Evolutionary conservation across 2,113 vertebrate species (phyloP).

Genomic region (Hipposideros armiger): DNA sequence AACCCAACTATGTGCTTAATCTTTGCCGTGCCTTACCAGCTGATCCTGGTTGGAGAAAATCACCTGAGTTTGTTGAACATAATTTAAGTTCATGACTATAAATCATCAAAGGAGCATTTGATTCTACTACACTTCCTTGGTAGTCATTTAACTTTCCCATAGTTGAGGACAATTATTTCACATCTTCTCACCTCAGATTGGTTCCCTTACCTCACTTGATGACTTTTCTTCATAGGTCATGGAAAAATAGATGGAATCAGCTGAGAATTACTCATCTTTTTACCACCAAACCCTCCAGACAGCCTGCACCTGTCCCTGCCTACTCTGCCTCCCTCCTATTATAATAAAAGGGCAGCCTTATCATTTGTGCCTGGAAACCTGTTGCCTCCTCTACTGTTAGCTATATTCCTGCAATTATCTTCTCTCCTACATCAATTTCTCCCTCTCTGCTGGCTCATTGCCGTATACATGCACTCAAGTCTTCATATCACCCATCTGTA

Average conservation of each 20-base stretch:
- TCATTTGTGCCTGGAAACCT: not conserved
- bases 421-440: not conserved
- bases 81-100: constrained; percentile 18
- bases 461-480: not conserved
- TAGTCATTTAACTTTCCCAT: constrained; percentile 32
- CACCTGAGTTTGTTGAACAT: not conserved
- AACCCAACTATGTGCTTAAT: not conserved
- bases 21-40: not conserved
- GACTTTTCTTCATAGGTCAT: not conserved
- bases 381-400: not conserved
- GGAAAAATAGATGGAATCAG: not conserved
- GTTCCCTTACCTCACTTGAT: not conserved
- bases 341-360: not conserved
- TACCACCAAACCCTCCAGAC: not conserved
- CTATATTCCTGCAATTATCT: not conserved
- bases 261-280: not conserved
- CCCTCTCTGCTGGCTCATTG: not conserved
- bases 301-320: not conserved
- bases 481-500: not conserved
- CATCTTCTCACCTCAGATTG: not conserved
- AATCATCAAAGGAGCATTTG: not conserved
- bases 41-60: not conserved
- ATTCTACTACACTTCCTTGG: not conserved
- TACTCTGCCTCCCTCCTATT: not conserved
- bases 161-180: not conserved